Evolutionary conservation across 2,797 vertebrate species (phyloP), one percentile per base, ranked within the genome.

Genomic region (Spinus pinus): DNA sequence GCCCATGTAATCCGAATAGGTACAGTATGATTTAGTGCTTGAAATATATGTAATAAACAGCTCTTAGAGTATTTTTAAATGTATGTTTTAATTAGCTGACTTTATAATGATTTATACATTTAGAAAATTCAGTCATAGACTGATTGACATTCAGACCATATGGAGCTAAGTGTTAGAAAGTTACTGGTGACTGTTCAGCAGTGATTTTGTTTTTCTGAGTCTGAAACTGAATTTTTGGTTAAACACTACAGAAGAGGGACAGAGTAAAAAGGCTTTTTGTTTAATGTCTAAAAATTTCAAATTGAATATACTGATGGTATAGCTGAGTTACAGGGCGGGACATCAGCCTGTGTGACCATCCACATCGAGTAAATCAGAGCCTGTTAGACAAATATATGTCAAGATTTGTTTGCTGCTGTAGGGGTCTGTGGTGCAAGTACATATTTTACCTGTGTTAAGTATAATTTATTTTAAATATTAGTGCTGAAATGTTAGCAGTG

Each of bases 1-100:
- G 98, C 99, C 93, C 99, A 99, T 77, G 99, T 99, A 91, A 98
- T 99, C 95, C 98, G 99, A 98, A 99, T 99, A 94, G 99, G 99
- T 99, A 98, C 97, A 24, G 95, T 97, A 69, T 56, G 56, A 64
- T 75, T 95, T 93, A 61, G 23, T 87, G 37, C 70, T 85, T 91
- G 23, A 71, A 71, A 73, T 35, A 64, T 13, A 49, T 69, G 67
- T n/a, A 61, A 37, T 44, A 73, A 88, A 58, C 33, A 64, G 14
- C 12, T 51, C 70, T 23, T 37, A 13, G 54, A 51, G 3, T 65
- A 51, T 90, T 69, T 79, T 69, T 15, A 51, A 61, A 31, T 24
- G 9, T 44, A 1, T 67, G 4, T 58, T 93, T 81, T 86, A 69
- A 58, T 78, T 85, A 69, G 33, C 31, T 92, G 60, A 49, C 22